Evolutionary conservation across 2,797 vertebrate species (phyloP).

Genomic region (Sebastes diaconus): DNA sequence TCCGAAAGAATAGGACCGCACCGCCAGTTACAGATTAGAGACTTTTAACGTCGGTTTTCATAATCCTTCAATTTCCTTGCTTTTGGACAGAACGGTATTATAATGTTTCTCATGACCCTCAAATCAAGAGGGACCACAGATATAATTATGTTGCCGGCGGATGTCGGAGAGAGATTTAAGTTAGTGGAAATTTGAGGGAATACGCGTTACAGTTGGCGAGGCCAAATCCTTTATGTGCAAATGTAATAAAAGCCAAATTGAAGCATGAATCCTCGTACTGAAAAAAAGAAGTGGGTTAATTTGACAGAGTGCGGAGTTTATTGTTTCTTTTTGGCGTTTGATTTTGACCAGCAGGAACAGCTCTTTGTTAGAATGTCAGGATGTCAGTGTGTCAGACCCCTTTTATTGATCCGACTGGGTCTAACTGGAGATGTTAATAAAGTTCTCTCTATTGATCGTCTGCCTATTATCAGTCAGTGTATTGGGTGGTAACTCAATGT

Average conservation of each 20-base stretch:
- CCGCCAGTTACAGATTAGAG: conserved; percentile 44
- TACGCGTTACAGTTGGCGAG: background rate
- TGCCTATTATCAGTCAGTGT: conserved; percentile 61
- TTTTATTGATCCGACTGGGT: conserved; percentile 57
- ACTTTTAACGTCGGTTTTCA: conserved; percentile 33
- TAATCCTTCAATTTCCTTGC: conserved; percentile 53
- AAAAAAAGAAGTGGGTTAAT: conserved; percentile 34
- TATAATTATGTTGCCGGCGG: conserved; percentile 34
- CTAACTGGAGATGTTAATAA: conserved; percentile 74
- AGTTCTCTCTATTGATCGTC: conserved; percentile 66
- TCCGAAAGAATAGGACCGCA: conserved; percentile 8
- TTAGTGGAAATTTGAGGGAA: conserved; percentile 25
- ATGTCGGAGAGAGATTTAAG: conserved; percentile 32
- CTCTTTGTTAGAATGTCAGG: conserved; percentile 24
- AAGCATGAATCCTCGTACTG: background rate
- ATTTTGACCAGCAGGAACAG: background rate
- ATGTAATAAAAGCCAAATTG: conserved; percentile 17
- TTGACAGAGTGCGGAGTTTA: conserved; percentile 6
- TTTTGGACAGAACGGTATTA: conserved; percentile 32
- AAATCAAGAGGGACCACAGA: conserved; percentile 17
- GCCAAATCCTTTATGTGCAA: conserved; percentile 9
- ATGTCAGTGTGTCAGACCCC: conserved; percentile 30
- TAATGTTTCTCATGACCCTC: conserved; percentile 43
- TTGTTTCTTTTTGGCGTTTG: background rate
- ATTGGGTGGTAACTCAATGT: conserved; percentile 47